A percentile compares a stretch with the other conserved stretches of the same genome.
Evolutionary conservation across 2,888 invertebrate genomes (phyloP).

Genomic region (Apamea sordens): DNA sequence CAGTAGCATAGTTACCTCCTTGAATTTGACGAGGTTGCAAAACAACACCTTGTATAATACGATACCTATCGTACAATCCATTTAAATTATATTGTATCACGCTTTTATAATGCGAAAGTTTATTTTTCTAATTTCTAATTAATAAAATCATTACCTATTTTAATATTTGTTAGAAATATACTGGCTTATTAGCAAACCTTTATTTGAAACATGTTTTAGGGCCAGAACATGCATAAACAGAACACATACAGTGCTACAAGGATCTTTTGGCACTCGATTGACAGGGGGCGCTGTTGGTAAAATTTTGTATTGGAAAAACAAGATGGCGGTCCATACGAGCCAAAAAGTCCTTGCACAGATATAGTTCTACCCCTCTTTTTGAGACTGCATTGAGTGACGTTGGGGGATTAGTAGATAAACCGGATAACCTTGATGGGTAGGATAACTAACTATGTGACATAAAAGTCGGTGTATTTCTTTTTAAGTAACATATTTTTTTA

Average conservation of each 20-base stretch:
- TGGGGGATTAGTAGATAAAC: background rate
- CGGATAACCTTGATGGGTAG: background rate
- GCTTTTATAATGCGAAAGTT: background rate
- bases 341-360: background rate
- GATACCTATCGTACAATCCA: background rate
- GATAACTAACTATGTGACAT: background rate
- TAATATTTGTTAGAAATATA: background rate
- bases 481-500: background rate
- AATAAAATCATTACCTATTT: no score
- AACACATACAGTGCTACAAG: background rate
- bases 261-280: background rate
- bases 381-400: background rate
- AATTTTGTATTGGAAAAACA: background rate
- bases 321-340: background rate
- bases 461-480: constrained; percentile 1
- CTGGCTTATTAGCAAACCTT: background rate
- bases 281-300: background rate
- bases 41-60: no score
- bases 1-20: no score
- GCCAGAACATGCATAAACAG: background rate
- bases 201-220: background rate
- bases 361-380: background rate
- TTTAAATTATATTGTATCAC: background rate
- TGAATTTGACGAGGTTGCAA: no score
- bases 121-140: no score